These are phyloP conservation scores for Schizopygopsis pylzovi DNA, from an alignment of 2,797 vertebrate species.

Conservation along the genomic window DNA sequence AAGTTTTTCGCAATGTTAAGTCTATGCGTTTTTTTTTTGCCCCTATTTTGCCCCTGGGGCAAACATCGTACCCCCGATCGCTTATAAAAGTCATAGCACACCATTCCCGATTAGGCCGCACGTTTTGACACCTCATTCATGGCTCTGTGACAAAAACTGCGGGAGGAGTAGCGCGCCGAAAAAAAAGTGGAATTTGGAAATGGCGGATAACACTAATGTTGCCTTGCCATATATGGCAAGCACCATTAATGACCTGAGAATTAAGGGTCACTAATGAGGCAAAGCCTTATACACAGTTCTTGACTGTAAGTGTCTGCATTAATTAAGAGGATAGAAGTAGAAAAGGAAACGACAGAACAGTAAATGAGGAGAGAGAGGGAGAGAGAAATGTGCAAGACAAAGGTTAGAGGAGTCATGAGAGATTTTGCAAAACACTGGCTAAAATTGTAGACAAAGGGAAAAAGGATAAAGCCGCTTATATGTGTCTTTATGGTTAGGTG, in stretches of 20 bases:
- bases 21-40: no score
- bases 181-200: no score
- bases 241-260: conserved; percentile 15
- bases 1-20: no score
- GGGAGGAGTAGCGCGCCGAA: no score
- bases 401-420: background rate
- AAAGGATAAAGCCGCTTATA: background rate
- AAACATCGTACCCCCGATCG: no score
- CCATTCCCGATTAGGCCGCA: no score
- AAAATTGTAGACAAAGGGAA: background rate
- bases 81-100: no score
- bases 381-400: conserved; percentile 9
- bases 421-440: background rate
- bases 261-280: conserved; percentile 17
- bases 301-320: conserved; percentile 35
- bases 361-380: background rate
- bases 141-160: no score
- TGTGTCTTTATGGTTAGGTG: background rate
- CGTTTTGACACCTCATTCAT: no score
- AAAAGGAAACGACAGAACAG: conserved; percentile 11
- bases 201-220: no score
- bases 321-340: conserved; percentile 46
- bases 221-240: no score
- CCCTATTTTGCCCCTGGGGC: no score
- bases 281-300: conserved; percentile 1